Conservation (phyloP, 2,888 invertebrate genomes). For the Scrobipalpa atriplicella region DNA sequence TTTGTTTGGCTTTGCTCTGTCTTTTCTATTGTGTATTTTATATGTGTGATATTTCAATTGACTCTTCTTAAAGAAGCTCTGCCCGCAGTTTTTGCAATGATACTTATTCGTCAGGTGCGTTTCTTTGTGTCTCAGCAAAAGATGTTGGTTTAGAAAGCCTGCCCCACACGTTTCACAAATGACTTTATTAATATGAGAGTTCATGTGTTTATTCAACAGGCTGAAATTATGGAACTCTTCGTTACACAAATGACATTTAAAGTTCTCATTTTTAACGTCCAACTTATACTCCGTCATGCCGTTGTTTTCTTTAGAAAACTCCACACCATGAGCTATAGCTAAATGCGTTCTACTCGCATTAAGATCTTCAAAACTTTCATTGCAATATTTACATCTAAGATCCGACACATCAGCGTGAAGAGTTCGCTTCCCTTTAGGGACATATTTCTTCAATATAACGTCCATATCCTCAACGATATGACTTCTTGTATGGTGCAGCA, state of each 20-base stretch:
- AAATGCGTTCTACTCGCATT: conserved; percentile 50
- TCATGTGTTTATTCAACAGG: conserved; percentile 57
- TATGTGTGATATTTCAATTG: conserved; percentile 69
- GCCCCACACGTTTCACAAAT: conserved; percentile 64
- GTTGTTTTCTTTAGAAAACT: conserved; percentile 49
- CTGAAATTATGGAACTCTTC: conserved; percentile 50
- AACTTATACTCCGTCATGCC: conserved; percentile 62
- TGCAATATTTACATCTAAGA: conserved; percentile 54
- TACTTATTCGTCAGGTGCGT: conserved; percentile 46
- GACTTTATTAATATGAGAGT: conserved; percentile 56
- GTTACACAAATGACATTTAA: conserved; percentile 54
- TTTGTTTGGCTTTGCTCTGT: conserved; percentile 46
- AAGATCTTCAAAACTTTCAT: conserved; percentile 42
- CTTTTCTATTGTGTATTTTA: conserved; percentile 56
- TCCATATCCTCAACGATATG: conserved; percentile 44
- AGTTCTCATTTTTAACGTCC: conserved; percentile 45
- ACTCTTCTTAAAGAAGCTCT: conserved; percentile 64
- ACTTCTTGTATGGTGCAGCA: conserved; percentile 51
- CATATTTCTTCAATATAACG: conserved; percentile 47
- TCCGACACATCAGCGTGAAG: conserved; percentile 58
- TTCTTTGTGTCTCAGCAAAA: conserved; percentile 55
- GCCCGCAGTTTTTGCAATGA: conserved; percentile 63
- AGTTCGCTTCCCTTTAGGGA: conserved; percentile 52
- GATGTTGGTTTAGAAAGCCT: conserved; percentile 54
- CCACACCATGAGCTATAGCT: conserved; percentile 41